Evolutionary conservation across 2,888 invertebrate genomes (phyloP).

Genomic region (Apamea epomidion): DNA sequence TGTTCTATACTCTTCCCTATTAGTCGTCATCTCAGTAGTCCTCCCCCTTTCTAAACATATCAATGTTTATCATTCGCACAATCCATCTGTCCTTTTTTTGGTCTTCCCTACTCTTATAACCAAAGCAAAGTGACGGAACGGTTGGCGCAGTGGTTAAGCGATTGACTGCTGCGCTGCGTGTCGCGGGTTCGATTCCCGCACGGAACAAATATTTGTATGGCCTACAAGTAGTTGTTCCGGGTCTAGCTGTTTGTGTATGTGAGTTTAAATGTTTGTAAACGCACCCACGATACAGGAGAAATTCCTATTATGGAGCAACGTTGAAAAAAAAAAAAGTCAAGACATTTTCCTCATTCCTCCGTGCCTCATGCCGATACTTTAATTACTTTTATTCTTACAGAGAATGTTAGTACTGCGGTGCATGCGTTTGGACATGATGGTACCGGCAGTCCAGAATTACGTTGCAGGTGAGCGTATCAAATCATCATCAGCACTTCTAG

Average conservation of each 20-base stretch:
- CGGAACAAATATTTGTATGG: no score
- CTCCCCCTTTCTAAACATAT: neutral
- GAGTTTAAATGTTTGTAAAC: no score
- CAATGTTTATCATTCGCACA: no score
- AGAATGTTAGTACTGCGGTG: conserved; percentile 95
- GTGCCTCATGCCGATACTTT: neutral
- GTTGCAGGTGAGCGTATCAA: conserved; percentile 89
- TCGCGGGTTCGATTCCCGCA: no score
- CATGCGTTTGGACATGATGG: conserved; percentile 96
- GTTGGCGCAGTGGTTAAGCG: no score
- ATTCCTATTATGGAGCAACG: no score
- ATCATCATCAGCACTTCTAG: neutral
- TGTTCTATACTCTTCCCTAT: neutral
- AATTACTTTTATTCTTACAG: conserved; percentile 79
- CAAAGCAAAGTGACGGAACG: no score
- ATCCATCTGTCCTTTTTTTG: neutral
- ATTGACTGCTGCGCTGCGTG: no score
- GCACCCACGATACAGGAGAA: no score
- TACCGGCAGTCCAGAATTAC: conserved; percentile 93
- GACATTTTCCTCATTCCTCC: neutral
- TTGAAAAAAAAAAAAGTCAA: no score
- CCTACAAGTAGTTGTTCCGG: no score
- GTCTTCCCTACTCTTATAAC: neutral
- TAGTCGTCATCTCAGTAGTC: neutral
- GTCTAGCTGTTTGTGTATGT: no score